Evolutionary conservation across 35 echinoderm and acorn worm genomes (phyloP).

Genomic region (Strongylocentrotus purpuratus): DNA sequence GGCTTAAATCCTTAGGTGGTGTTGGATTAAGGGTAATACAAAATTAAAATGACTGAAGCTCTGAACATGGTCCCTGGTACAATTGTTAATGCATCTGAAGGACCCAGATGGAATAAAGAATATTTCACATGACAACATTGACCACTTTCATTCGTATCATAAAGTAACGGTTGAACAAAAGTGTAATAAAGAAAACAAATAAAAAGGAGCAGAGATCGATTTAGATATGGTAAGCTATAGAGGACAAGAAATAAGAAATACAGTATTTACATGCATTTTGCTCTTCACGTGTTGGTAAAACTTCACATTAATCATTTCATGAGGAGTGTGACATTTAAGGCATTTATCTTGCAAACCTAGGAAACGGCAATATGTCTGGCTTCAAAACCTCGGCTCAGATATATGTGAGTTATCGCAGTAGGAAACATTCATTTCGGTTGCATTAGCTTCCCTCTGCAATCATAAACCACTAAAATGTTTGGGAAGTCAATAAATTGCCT

Average conservation of each 20-base stretch:
- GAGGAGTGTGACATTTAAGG: background rate
- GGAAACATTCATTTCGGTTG: conserved; percentile 28
- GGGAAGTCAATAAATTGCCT: conserved; percentile 24
- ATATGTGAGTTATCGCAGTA: background rate
- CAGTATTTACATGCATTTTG: background rate
- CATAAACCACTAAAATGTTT: conserved; percentile 1
- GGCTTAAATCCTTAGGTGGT: background rate
- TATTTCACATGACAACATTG: no score
- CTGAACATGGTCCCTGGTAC: no score
- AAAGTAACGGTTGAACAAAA: no score
- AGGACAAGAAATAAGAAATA: no score
- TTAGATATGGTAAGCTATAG: no score
- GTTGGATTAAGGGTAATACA: no score
- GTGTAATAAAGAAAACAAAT: no score
- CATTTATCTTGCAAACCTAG: background rate
- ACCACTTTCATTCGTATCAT: no score
- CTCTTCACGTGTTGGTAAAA: background rate
- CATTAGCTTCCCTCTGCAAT: background rate
- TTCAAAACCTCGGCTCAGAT: conserved; percentile 14
- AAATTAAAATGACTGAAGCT: no score
- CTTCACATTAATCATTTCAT: background rate
- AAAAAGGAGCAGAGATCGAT: no score
- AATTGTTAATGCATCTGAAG: no score
- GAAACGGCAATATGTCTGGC: conserved; percentile 14
- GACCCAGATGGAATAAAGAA: no score